phyloP scores from a whole-genome alignment of 2,113 vertebrate genomes.

The Stigmatopora argus region DNA sequence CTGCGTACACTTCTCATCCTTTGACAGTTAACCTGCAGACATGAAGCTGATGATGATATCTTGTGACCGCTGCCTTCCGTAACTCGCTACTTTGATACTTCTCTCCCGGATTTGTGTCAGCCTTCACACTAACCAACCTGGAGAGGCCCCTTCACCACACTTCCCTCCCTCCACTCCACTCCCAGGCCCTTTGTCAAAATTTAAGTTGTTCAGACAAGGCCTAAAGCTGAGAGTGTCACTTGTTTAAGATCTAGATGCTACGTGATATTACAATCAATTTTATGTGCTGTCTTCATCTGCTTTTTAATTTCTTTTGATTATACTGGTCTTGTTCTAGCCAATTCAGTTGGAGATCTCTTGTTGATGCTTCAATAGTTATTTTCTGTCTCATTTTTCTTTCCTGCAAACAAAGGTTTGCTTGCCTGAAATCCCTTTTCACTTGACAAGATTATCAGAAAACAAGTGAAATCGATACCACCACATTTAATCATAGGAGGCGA shows the following conservation, averaged over 20 bases:
- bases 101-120: conserved; percentile 46
- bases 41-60: conserved; percentile 67
- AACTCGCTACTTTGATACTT: conserved; percentile 62
- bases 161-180: conserved; percentile 14
- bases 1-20: conserved; percentile 37
- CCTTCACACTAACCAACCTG: conserved; percentile 47
- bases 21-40: conserved; percentile 67
- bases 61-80: conserved; percentile 65
- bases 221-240: conserved; percentile 13
- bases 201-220: conserved; percentile 31
- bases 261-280: neutral
- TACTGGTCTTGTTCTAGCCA: neutral
- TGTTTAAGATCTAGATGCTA: conserved; percentile 1
- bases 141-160: conserved; percentile 31
- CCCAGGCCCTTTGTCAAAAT: conserved; percentile 7
- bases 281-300: neutral
- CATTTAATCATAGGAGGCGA: no score
- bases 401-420: neutral
- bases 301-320: neutral
- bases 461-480: no score
- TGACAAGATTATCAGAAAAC: no score
- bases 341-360: neutral
- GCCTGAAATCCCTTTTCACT: no score
- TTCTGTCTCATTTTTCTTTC: neutral
- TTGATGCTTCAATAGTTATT: no score